Evolutionary conservation across 2,888 invertebrate species (phyloP).

Genomic region (Diadromus collaris): DNA sequence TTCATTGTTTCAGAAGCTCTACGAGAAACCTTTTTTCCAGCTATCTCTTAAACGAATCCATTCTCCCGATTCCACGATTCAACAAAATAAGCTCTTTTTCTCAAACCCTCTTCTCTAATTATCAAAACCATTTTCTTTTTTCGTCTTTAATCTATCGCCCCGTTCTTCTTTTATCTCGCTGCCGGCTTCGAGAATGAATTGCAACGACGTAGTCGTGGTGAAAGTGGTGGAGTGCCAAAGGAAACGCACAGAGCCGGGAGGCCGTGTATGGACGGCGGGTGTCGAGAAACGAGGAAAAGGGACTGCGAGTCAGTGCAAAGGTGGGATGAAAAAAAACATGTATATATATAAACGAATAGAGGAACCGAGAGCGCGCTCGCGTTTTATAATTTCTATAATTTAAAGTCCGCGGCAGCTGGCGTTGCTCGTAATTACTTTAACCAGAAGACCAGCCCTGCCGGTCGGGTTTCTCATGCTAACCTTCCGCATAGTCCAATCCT

Average conservation of each 20-base stretch:
- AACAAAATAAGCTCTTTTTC: not conserved
- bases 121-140: conserved; percentile 5
- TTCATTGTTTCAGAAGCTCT: not conserved
- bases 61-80: not conserved
- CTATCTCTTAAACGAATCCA: not conserved
- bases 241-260: conserved; percentile 51
- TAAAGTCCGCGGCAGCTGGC: conserved; percentile 79
- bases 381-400: conserved; percentile 80
- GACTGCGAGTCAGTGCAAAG: conserved; percentile 46
- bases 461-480: conserved; percentile 56
- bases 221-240: conserved; percentile 60
- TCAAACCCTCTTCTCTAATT: not conserved
- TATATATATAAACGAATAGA: conserved; percentile 59
- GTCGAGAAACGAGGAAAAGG: conserved; percentile 45
- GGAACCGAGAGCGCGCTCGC: conserved; percentile 67
- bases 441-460: conserved; percentile 73
- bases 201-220: conserved; percentile 57
- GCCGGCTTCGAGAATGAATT: conserved; percentile 44
- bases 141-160: not conserved
- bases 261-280: conserved; percentile 37
- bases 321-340: conserved; percentile 52
- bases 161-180: conserved; percentile 3
- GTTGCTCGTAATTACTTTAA: conserved; percentile 79
- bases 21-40: not conserved
- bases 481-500: conserved; percentile 39